These are phyloP conservation scores for Drepana falcataria DNA, from an alignment of 2,888 invertebrate genomes.

Conservation along the genomic window DNA sequence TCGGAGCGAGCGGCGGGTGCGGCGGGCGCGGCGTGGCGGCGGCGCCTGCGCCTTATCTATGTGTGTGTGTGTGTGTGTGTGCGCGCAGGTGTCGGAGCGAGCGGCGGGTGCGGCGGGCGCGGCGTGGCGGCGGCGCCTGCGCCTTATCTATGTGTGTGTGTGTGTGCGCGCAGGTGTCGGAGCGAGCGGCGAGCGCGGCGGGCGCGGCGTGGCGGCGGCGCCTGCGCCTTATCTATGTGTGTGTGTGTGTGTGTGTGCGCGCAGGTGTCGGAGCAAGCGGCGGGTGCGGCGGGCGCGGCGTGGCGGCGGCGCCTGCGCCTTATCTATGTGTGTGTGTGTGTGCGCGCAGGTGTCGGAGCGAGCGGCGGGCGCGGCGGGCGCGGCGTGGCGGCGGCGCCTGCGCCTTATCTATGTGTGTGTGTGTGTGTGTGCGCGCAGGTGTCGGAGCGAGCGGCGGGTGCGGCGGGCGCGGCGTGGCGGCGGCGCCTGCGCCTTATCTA, in stretches of 20 bases:
- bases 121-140: conserved; percentile 79
- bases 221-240: too few species aligned
- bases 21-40: conserved; percentile 75
- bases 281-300: conserved; percentile 78
- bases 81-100: conserved; percentile 27
- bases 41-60: conserved; percentile 79
- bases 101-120: conserved; percentile 73
- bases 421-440: conserved; percentile 21
- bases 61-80: too few species aligned
- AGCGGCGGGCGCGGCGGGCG: conserved; percentile 69
- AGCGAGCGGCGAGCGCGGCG: conserved; percentile 57
- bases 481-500: conserved; percentile 78
- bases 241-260: too few species aligned
- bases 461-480: conserved; percentile 78
- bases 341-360: conserved; percentile 27
- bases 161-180: conserved; percentile 24
- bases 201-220: conserved; percentile 79
- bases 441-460: conserved; percentile 40
- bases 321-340: too few species aligned
- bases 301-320: conserved; percentile 75
- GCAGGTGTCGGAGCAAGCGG: conserved; percentile 30
- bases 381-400: conserved; percentile 80
- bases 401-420: too few species aligned
- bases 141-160: too few species aligned
- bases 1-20: conserved; percentile 51